phyloP scores from a whole-genome alignment of 2,797 vertebrate species.

The Falco peregrinus region DNA sequence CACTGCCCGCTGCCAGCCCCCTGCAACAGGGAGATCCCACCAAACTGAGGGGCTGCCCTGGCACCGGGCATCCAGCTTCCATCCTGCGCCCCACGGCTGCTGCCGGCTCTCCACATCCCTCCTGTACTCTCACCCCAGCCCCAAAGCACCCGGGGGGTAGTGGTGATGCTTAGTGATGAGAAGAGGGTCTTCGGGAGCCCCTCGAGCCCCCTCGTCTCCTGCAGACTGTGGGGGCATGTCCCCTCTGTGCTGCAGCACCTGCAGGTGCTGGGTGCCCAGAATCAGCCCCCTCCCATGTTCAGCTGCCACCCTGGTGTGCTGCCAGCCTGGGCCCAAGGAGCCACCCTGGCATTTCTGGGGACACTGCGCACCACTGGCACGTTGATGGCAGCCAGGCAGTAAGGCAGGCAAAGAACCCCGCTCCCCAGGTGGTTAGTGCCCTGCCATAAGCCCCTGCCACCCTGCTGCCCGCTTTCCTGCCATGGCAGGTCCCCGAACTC shows the following conservation, averaged over 20 bases:
- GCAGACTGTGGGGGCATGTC: neutral
- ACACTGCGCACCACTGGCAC: accelerated
- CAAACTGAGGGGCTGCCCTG: accelerated
- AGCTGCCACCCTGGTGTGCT: neutral
- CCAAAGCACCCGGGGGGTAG: neutral
- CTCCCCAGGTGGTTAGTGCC: neutral
- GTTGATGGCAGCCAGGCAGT: neutral
- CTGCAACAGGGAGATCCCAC: neutral
- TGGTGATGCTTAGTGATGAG: neutral
- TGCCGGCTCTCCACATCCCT: accelerated
- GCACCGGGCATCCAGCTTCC: neutral
- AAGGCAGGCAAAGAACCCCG: accelerated
- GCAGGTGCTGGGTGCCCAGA: neutral
- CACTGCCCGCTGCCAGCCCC: neutral
- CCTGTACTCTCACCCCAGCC: neutral
- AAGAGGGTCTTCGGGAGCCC: neutral
- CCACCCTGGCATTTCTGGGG: neutral
- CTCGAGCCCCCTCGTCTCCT: accelerated
- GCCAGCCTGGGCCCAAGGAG: neutral
- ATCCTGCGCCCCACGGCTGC: accelerated
- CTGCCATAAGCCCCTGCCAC: neutral
- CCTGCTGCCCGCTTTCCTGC: neutral
- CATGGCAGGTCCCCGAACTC: neutral
- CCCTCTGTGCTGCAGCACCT: neutral
- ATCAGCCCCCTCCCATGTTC: accelerated